Percentiles rank a stretch among this genome's conserved stretches.
Conservation (phyloP, 2,888 invertebrate species). For the Apamea monoglypha region DNA sequence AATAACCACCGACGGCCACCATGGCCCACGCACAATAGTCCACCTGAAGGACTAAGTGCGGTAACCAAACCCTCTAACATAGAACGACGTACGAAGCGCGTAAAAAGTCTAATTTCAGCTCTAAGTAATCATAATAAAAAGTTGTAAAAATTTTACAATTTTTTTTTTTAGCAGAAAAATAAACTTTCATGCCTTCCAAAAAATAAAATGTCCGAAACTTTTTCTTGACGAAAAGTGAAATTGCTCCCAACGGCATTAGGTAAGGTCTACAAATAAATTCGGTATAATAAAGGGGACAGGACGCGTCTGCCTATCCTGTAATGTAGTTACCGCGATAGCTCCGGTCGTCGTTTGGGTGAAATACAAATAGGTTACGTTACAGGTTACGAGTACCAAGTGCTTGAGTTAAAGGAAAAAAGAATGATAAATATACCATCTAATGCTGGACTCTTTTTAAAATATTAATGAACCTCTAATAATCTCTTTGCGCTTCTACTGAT, state of each 20-base stretch:
- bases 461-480: neutral
- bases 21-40: no score
- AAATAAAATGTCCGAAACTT: neutral
- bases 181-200: neutral
- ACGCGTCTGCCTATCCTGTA: neutral
- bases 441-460: neutral
- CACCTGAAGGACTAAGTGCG: no score
- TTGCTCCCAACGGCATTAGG: conserved; percentile 24
- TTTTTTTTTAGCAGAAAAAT: no score
- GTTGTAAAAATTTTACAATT: neutral
- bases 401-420: no score
- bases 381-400: no score
- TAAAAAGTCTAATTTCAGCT: neutral
- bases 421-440: no score
- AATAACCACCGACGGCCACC: no score
- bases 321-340: conserved; percentile 23
- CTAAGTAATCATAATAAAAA: neutral
- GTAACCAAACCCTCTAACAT: no score
- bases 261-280: conserved; percentile 23
- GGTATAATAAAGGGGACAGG: neutral
- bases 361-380: conserved; percentile 28
- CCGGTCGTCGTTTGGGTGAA: neutral
- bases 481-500: neutral
- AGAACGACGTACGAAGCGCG: neutral
- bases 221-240: conserved; percentile 6